Evolutionary conservation across 2,797 vertebrate genomes (phyloP).

Genomic region (Onychomys arenicola): DNA sequence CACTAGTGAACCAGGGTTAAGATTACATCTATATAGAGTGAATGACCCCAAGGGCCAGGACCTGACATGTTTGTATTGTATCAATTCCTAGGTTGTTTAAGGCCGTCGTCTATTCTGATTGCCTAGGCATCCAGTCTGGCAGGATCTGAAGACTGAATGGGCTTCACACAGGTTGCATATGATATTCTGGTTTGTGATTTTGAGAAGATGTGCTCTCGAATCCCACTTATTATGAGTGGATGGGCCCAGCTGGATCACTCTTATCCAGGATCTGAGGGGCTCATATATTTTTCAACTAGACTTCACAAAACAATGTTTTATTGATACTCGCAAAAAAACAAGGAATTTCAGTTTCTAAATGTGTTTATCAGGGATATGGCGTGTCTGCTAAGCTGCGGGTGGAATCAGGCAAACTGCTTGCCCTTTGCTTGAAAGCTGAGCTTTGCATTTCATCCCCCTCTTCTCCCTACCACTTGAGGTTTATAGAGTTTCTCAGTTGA

Average conservation of each 20-base stretch:
- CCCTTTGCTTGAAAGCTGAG: slow-evolving; percentile 38
- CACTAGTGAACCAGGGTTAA: slow-evolving; percentile 48
- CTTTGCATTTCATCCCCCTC: background rate
- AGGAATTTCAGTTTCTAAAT: slow-evolving; percentile 52
- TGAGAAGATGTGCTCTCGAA: slow-evolving; percentile 34
- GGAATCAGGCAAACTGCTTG: slow-evolving; percentile 23
- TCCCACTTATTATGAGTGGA: slow-evolving; percentile 24
- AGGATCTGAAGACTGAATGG: background rate
- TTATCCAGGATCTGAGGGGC: background rate
- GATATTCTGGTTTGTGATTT: slow-evolving; percentile 20
- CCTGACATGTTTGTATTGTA: background rate
- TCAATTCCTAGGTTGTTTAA: slow-evolving; percentile 14
- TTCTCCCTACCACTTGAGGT: background rate
- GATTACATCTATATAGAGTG: background rate
- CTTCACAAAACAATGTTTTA: slow-evolving; percentile 59
- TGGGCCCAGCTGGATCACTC: background rate
- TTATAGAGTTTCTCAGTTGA: background rate
- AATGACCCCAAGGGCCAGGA: background rate
- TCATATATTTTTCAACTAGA: slow-evolving; percentile 51
- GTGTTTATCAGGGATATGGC: slow-evolving; percentile 21
- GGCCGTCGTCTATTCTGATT: background rate
- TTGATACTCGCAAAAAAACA: slow-evolving; percentile 44
- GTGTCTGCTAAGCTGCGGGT: background rate
- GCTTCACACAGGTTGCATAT: background rate
- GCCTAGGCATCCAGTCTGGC: background rate